Conservation (phyloP, 1,140 invertebrate species). For the Magallana ariakensis region DNA sequence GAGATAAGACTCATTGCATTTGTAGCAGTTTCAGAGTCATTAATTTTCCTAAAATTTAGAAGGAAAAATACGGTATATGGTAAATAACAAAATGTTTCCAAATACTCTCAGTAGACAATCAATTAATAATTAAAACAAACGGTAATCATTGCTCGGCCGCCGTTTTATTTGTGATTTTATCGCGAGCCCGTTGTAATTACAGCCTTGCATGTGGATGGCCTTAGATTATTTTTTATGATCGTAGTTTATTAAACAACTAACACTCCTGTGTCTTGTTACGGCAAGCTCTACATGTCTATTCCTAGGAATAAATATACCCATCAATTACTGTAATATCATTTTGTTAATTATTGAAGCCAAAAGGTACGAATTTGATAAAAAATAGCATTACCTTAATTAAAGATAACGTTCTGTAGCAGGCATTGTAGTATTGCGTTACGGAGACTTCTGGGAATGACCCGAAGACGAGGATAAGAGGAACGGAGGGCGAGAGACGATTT, state of each 20-base stretch:
- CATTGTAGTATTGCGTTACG: not conserved
- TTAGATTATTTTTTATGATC: slow-evolving; percentile 18
- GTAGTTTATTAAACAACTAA: slow-evolving; percentile 24
- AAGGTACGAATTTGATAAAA: not conserved
- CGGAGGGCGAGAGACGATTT: not conserved
- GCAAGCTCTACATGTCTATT: not conserved
- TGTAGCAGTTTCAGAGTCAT: too few species aligned
- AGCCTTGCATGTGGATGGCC: not conserved
- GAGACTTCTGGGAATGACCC: slow-evolving; percentile 4
- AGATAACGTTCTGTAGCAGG: not conserved
- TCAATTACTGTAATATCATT: not conserved
- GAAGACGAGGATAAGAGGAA: not conserved
- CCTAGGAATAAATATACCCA: not conserved
- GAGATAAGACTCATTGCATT: too few species aligned
- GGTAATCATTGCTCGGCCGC: too few species aligned
- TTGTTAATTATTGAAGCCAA: slow-evolving; percentile 37
- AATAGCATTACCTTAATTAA: slow-evolving; percentile 34
- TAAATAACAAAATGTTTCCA: too few species aligned
- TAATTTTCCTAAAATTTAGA: too few species aligned
- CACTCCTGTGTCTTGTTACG: slow-evolving; percentile 1
- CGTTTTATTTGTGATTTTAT: not conserved
- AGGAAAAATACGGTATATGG: too few species aligned
- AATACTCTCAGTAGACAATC: too few species aligned
- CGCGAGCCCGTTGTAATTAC: not conserved
- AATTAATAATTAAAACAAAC: too few species aligned